phyloP scores from a whole-genome alignment of 2,888 invertebrate species.

The Acleris holmiana region DNA sequence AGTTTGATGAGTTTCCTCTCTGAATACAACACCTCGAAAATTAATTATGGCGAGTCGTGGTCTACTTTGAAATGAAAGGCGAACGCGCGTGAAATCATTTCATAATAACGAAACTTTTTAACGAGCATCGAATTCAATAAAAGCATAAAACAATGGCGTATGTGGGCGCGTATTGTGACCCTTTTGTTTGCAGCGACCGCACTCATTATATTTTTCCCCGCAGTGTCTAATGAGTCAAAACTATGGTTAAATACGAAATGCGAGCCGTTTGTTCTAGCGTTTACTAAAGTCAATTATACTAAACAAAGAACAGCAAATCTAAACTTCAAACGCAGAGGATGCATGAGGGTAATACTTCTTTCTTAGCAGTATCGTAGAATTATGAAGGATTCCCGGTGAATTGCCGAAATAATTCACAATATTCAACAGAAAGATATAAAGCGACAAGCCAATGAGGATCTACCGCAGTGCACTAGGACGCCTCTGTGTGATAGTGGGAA shows the following conservation, averaged over 20 bases:
- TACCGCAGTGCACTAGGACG: slow-evolving; percentile 18
- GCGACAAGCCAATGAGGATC: slow-evolving; percentile 46
- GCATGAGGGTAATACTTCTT: background rate
- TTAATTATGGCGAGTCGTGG: slow-evolving; percentile 21
- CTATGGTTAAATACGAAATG: slow-evolving; percentile 47
- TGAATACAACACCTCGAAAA: slow-evolving; percentile 22
- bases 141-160: slow-evolving; percentile 71
- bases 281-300: background rate
- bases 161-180: slow-evolving; percentile 69
- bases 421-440: slow-evolving; percentile 54
- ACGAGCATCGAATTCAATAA: slow-evolving; percentile 79
- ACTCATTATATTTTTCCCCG: slow-evolving; percentile 73
- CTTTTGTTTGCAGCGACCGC: slow-evolving; percentile 64
- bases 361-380: slow-evolving; percentile 11
- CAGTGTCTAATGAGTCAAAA: slow-evolving; percentile 70
- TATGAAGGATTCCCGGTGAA: slow-evolving; percentile 23
- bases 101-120: slow-evolving; percentile 57
- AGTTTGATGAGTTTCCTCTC: slow-evolving; percentile 12
- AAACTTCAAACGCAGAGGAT: background rate
- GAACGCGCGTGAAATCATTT: slow-evolving; percentile 29
- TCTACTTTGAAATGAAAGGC: slow-evolving; percentile 20
- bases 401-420: slow-evolving; percentile 50
- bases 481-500: slow-evolving; percentile 8
- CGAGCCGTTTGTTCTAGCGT: background rate
- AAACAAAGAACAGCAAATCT: background rate